Evolutionary conservation across 2,888 invertebrate species (phyloP), one percentile per base, ranked within the genome.

Genomic region (Aphidius colemani): DNA sequence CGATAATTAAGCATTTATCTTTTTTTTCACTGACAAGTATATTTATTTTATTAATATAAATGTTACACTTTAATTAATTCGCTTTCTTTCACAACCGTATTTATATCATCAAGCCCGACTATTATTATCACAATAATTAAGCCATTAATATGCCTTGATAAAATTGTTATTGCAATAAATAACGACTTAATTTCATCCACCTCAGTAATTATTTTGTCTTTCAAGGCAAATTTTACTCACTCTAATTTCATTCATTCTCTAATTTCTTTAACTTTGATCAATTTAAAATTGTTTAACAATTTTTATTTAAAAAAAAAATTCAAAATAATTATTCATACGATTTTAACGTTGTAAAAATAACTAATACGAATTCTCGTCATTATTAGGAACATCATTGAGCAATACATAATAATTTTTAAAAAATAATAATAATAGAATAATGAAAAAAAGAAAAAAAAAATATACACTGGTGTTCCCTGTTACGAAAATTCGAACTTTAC

Each of bases 161-260:
- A 18, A 30, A 50, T 11, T 18, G 10, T 30, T 50, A 50, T 50
- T 30, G 6, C 40, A 53, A 53, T 4, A 10, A 53, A 40, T 40
- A 53, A 30, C 11, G 7, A 13, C 13, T 51, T 68, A 59, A 60
- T 66, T 67, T 66, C 67, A 66, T 72, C 72, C 71, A 76, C 76
- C 78, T 78, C 73, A 78, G 78, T 73, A 78, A 78, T 78, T 78
- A 78, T 77, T 77, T 77, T 78, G 77, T 78, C 77, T 71, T 70
- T 66, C 65, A n/a, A 66, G 41, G 64, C 61, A 68, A 61, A 48
- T 55, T 39, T 18, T 7, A 46, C n/a, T 53, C 51, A 51, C 53
- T 41, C n/a, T n/a, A n/a, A n/a, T n/a, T n/a, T n/a, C 48, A 48
- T 11, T 13, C 48, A 48, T 11, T 13, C 48, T 13, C 5, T 9